Evolutionary conservation across 2,113 vertebrate species (phyloP).

Genomic region (Holacanthus passer): DNA sequence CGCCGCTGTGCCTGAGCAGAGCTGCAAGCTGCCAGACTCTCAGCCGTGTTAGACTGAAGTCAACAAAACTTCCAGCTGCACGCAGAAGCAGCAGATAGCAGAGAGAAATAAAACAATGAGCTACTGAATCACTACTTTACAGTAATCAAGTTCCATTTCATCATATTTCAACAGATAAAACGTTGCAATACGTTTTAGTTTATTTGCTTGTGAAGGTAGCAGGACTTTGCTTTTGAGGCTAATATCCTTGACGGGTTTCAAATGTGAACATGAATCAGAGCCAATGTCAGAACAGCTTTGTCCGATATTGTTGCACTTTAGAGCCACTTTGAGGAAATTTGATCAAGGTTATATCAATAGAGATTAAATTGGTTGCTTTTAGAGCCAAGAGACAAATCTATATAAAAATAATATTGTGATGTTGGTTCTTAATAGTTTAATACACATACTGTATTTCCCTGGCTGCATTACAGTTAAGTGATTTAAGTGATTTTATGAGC

Average conservation of each 20-base stretch:
- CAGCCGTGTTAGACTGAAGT: neutral
- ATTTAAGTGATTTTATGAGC: neutral
- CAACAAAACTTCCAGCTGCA: neutral
- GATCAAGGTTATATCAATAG: neutral
- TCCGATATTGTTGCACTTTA: neutral
- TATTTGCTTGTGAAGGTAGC: neutral
- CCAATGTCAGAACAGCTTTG: neutral
- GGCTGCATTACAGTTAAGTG: neutral
- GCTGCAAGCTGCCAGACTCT: neutral
- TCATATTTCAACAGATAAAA: neutral
- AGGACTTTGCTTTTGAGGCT: neutral
- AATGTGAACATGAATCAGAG: neutral
- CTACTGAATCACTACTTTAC: neutral
- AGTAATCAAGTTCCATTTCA: neutral
- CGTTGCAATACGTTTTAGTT: too few species aligned
- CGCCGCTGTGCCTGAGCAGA: neutral
- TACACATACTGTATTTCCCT: neutral
- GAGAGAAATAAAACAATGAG: neutral
- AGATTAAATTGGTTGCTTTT: neutral
- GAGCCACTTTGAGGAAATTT: constrained; percentile 1
- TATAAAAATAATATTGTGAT: neutral
- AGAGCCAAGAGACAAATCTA: neutral
- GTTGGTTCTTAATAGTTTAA: neutral
- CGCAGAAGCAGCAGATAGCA: neutral
- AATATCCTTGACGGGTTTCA: neutral